Conservation (phyloP, 2,888 invertebrate species). For the Cephus rjabovi region DNA sequence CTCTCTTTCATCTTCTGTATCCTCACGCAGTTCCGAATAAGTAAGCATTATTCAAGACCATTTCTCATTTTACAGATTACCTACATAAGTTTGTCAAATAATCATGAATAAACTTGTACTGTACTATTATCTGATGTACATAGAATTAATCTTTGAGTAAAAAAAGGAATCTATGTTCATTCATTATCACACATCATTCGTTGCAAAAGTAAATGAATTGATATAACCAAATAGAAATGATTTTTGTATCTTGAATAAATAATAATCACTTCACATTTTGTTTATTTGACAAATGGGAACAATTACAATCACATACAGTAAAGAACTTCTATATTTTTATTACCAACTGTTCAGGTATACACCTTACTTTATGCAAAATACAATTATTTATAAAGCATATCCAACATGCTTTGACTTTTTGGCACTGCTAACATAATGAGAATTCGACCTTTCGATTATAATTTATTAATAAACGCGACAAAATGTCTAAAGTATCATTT, state of each 20-base stretch:
- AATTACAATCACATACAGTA: background rate
- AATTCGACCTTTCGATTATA: background rate
- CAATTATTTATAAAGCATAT: background rate
- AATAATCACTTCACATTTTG: background rate
- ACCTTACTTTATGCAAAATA: background rate
- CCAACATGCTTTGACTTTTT: background rate
- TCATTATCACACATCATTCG: background rate
- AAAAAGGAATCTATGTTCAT: background rate
- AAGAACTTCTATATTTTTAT: background rate
- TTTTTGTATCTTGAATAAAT: conserved; percentile 30
- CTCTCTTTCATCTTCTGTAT: conserved; percentile 14
- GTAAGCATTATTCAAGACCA: background rate
- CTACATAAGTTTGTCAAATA: background rate
- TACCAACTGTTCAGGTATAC: conserved; percentile 2
- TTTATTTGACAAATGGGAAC: background rate
- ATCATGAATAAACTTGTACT: background rate
- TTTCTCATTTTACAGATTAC: background rate
- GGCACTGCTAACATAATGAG: background rate
- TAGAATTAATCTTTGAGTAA: background rate
- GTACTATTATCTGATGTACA: background rate
- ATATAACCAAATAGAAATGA: conserved; percentile 24
- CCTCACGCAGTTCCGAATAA: conserved; percentile 10
- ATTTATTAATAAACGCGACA: background rate
- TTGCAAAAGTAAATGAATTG: background rate
- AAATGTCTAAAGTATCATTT: background rate